phyloP scores from a whole-genome alignment of 2,888 invertebrate genomes.

The Ophion costatus region DNA sequence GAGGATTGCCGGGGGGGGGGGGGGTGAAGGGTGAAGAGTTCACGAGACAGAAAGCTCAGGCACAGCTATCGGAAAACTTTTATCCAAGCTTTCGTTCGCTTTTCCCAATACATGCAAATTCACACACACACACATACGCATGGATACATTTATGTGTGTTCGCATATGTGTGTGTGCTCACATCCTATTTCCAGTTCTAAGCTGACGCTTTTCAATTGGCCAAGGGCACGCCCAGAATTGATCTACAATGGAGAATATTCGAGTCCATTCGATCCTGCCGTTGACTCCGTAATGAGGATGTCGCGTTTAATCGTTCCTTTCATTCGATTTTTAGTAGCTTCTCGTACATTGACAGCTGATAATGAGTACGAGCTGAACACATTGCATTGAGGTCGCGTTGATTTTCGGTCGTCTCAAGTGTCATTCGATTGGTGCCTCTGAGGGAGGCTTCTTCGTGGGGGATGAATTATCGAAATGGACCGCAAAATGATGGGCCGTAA shows the following conservation, averaged over 20 bases:
- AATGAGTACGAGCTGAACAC: not conserved
- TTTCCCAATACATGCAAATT: constrained; percentile 65
- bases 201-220: constrained; percentile 57
- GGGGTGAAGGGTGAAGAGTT: constrained; percentile 56
- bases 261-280: constrained; percentile 28
- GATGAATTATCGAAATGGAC: too few relatives aligned
- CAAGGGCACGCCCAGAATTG: constrained; percentile 60
- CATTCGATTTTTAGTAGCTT: not conserved
- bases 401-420: too few relatives aligned
- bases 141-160: not conserved
- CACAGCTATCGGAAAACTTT: constrained; percentile 77
- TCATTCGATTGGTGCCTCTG: too few relatives aligned
- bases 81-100: constrained; percentile 75
- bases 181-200: constrained; percentile 46
- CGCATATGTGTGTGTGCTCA: constrained; percentile 7
- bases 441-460: too few relatives aligned
- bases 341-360: not conserved
- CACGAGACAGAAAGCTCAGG: constrained; percentile 65
- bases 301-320: constrained; percentile 3
- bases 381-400: too few relatives aligned
- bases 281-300: constrained; percentile 32
- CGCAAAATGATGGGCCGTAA: too few relatives aligned
- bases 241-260: constrained; percentile 50
- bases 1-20: constrained; percentile 56
- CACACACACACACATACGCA: constrained; percentile 65